Evolutionary conservation across 2,113 vertebrate species (phyloP), one percentile per base, ranked within the genome.

Genomic region (Mixornis gularis): DNA sequence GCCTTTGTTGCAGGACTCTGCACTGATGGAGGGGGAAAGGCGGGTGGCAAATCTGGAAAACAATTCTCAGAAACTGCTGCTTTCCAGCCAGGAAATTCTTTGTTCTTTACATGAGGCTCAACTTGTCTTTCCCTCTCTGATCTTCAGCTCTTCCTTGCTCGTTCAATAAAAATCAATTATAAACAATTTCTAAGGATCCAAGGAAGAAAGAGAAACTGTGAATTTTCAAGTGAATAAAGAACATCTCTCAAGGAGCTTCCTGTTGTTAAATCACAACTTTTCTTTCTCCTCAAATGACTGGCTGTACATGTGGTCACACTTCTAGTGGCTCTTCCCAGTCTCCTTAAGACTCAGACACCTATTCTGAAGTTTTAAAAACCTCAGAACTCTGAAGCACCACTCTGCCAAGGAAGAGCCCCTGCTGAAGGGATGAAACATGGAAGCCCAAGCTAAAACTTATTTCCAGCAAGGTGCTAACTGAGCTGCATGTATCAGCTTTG

Each of bases 231-330:
- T 1, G 3, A 25, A 41, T 59, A 55, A 51, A 64, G 21, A 68
- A 20, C 7, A 14, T 49, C 15, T 76, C 64, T 68, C 29, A 26
- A 1, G 3, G 27, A 85, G 46, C 18, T 10, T 79, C 72, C 38
- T 27, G 34, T 20, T 1, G 0, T 17, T 59, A 77, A 52, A 19
- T 19, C 1, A 0, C 6, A 79, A 25, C 20, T 62, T 81, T 18
- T 26, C 17, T 55, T 83, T 68, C 63, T 46, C 43, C 25, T 79
- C 21, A 44, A 38, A 76, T 13, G 3, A 26, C 6, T 85, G 41
- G 36, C 46, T 66, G 17, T 19, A 49, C 12, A 65, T 19, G 12
- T 3, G 11, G 40, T 22, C 34, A 46, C 36, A 38, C 19, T 69
- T 30, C 3, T 7, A 80, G 24, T 4, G 32, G 59, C 49, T 81